Conservation (phyloP, 1,140 invertebrate genomes). For the Orussus abietinus region DNA sequence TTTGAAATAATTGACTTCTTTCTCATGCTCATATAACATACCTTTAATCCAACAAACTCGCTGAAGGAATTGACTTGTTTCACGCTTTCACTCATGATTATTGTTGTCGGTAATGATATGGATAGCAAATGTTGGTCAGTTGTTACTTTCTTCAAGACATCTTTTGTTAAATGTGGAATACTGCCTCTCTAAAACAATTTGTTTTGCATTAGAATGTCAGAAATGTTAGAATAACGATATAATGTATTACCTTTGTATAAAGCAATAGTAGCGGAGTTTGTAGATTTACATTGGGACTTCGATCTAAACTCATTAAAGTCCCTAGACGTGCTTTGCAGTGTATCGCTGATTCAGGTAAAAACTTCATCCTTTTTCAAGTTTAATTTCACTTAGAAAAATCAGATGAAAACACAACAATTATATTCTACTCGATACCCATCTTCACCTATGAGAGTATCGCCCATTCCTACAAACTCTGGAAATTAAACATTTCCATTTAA, state of each 20-base stretch:
- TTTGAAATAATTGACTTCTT: constrained; percentile 7
- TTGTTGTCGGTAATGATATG: constrained; percentile 57
- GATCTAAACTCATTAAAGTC: constrained; percentile 47
- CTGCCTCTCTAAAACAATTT: constrained; percentile 54
- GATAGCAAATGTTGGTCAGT: constrained; percentile 54
- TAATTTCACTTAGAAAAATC: constrained; percentile 14
- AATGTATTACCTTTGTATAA: constrained; percentile 53
- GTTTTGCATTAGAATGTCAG: constrained; percentile 1
- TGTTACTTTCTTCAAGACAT: constrained; percentile 60
- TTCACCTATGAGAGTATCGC: background rate
- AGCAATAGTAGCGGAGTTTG: constrained; percentile 56
- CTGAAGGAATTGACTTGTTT: constrained; percentile 52
- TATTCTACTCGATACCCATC: background rate
- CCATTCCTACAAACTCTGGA: constrained; percentile 3
- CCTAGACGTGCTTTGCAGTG: constrained; percentile 56
- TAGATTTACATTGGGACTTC: constrained; percentile 43
- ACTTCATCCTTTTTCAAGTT: constrained; percentile 55
- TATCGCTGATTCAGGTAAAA: constrained; percentile 48
- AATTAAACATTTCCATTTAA: constrained; percentile 6
- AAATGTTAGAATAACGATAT: constrained; percentile 1
- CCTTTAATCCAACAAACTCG: constrained; percentile 59
- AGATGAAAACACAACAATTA: constrained; percentile 10
- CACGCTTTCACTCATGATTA: constrained; percentile 55
- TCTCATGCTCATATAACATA: no score
- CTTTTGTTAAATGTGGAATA: constrained; percentile 63